phyloP scores from a whole-genome alignment of 2,797 vertebrate genomes.

The Phataginus tricuspis region DNA sequence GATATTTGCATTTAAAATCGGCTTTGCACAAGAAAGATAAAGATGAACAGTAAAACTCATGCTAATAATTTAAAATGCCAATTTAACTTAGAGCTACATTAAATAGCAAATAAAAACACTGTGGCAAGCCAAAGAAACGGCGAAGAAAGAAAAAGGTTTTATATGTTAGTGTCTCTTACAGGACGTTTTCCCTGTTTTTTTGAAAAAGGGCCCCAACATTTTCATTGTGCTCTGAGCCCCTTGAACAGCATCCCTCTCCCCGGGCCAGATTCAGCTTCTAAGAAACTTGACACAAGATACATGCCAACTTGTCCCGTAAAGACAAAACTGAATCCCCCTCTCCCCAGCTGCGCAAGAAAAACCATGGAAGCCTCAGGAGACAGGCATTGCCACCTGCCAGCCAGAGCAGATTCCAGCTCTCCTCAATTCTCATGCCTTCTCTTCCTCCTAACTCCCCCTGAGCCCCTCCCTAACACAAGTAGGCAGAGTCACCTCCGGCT shows the following conservation, averaged over 20 bases:
- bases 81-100: slow-evolving; percentile 11
- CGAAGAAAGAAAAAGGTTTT: neutral
- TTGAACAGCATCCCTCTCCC: neutral
- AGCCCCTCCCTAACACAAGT: neutral
- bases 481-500: neutral
- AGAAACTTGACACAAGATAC: neutral
- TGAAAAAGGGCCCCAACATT: neutral
- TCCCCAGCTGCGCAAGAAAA: neutral
- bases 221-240: neutral
- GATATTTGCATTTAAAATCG: neutral
- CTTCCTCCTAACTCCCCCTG: neutral
- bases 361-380: neutral
- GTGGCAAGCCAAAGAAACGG: neutral
- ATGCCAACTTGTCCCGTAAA: neutral
- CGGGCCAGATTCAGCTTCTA: neutral
- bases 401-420: neutral
- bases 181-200: neutral
- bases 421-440: neutral
- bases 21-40: neutral
- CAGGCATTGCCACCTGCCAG: neutral
- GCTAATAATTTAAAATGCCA: slow-evolving; percentile 8
- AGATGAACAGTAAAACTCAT: neutral
- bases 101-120: slow-evolving; percentile 30
- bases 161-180: neutral
- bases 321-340: neutral